Percentiles rank a stretch among this genome's conserved stretches.
phyloP scores from a whole-genome alignment of 2,888 invertebrate genomes.

The Glyphotaelius pellucidus region DNA sequence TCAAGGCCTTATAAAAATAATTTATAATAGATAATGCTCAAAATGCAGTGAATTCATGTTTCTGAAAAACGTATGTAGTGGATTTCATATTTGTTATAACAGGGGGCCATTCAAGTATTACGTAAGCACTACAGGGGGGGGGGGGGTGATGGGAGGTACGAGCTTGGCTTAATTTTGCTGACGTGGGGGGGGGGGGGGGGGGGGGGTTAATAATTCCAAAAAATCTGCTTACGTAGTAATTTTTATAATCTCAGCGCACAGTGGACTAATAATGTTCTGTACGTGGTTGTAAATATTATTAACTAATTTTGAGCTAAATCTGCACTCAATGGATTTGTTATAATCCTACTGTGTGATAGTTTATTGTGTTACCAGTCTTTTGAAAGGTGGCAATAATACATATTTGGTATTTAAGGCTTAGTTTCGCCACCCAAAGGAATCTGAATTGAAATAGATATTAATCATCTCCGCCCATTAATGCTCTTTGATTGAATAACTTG shows the following conservation, averaged over 20 bases:
- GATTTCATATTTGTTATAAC: neutral
- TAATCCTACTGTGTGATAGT: neutral
- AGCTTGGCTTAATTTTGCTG: too few relatives aligned
- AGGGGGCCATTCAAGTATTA: too few relatives aligned
- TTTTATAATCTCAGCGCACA: neutral
- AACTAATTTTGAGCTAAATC: neutral
- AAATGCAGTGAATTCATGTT: neutral
- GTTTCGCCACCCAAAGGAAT: slow-evolving; percentile 17
- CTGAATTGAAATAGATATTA: slow-evolving; percentile 5
- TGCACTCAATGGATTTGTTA: neutral
- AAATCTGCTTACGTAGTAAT: too few relatives aligned
- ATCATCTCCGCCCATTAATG: slow-evolving; percentile 24
- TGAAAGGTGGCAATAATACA: neutral
- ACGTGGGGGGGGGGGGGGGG: too few relatives aligned
- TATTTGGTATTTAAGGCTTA: neutral
- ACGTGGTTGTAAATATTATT: neutral
- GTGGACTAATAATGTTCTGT: neutral
- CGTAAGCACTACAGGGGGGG: too few relatives aligned
- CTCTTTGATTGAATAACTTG: slow-evolving; percentile 19
- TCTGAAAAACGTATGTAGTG: neutral
- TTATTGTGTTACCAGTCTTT: neutral
- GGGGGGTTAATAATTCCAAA: too few relatives aligned
- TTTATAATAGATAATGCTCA: neutral
- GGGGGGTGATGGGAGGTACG: too few relatives aligned
- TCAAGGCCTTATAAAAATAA: too few relatives aligned